Percentiles rank a stretch among this genome's conserved stretches.
Conservation (phyloP, 2,797 vertebrate genomes). For the Bucorvus abyssinicus region DNA sequence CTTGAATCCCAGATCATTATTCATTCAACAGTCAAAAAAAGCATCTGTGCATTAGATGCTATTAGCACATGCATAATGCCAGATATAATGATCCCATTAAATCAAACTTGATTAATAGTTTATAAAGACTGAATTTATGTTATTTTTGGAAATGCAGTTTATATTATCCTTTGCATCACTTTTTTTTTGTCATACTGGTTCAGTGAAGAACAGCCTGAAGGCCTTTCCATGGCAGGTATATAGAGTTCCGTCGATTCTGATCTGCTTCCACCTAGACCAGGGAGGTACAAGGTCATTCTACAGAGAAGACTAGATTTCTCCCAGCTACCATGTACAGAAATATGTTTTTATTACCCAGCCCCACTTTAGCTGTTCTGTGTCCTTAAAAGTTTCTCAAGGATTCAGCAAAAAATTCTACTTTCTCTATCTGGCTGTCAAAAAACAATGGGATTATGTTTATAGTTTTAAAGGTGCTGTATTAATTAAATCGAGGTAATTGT, state of each 20-base stretch:
- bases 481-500: not conserved
- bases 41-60: conserved; percentile 70
- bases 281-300: not conserved
- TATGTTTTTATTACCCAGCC: not conserved
- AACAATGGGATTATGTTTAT: not conserved
- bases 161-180: conserved; percentile 35
- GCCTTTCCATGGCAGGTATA: not conserved
- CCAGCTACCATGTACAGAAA: not conserved
- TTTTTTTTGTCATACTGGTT: conserved; percentile 43
- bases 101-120: conserved; percentile 77
- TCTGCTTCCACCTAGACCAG: not conserved
- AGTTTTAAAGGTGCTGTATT: not conserved
- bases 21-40: conserved; percentile 72
- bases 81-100: conserved; percentile 79
- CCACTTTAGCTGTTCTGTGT: not conserved
- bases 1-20: conserved; percentile 72
- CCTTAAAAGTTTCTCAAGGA: not conserved
- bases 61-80: conserved; percentile 74
- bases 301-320: not conserved
- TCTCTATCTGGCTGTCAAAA: not conserved
- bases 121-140: conserved; percentile 63
- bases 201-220: conserved; percentile 38
- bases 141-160: conserved; percentile 74
- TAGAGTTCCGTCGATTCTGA: conserved; percentile 10
- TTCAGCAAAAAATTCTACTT: not conserved